Base-by-base conservation (phyloP, 1,140 invertebrate species). In the Drosophila pseudoobscura region DNA sequence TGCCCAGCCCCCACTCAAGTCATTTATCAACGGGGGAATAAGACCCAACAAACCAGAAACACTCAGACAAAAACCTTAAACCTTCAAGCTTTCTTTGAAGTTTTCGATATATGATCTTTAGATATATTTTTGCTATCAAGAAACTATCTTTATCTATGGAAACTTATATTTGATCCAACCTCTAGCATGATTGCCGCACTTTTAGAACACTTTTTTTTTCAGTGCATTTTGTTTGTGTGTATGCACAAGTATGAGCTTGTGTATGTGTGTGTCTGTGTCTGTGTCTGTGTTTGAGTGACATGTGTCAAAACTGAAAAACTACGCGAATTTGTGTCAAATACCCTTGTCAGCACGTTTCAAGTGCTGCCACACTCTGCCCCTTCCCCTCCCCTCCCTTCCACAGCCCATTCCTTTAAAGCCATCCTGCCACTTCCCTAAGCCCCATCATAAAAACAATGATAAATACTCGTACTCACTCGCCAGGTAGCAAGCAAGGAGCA, bases 301-400 rank as follows among this genome's bases (percentile, higher is more conserved):
- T 79, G 83, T 87, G 83, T 87, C 83, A 87, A 88, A 87, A 87
- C 83, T 87, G 83, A 83, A 88, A 83, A 87, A 87, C 83, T 87
- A 87, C 83, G 83, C 83, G 83, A 87, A 87, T 87, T 87, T 87
- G 75, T 87, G 83, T 87, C 83, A 87, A 87, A 87, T 88, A 88
- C 83, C 83, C 83, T 87, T 88, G 83, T 88, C 83, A 87, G 75
- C 72, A 53, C 74, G 61, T 65, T 85, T 85, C 82, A 87, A 85
- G 82, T 87, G 78, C 68, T 77, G 78, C 61, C 77, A 60, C 61
- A 70, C 49, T 75, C 57, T 47, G 31, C 9, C 26, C 69, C 31
- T 2, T n/a, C 43, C 20, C 20, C 2, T 20, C 20, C 24, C 24
- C 24, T n/a, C 43, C 20, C 20, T 20, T 20, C 20, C 24, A 5